Evolutionary conservation across 2,888 invertebrate species (phyloP).

Genomic region (Thysanoteuthis rhombus): DNA sequence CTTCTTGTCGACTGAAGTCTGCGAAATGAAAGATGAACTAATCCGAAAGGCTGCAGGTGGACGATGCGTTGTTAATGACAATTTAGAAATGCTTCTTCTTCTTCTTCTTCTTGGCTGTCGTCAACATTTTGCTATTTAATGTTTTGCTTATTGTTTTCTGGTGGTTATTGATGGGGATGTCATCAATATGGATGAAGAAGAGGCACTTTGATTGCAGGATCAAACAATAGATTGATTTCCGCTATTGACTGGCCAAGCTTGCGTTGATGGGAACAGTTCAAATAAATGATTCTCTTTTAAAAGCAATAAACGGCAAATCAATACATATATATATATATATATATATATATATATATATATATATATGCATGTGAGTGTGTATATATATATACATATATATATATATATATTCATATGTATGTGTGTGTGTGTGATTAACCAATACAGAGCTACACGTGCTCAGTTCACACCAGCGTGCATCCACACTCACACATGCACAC

Average conservation of each 20-base stretch:
- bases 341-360: too few species aligned
- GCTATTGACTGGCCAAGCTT: neutral
- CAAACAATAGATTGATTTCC: neutral
- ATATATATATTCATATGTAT: too few species aligned
- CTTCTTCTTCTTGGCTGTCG: too few species aligned
- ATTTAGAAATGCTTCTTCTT: neutral
- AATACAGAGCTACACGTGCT: too few species aligned
- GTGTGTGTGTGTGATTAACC: too few species aligned
- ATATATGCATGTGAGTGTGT: too few species aligned
- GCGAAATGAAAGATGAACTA: neutral
- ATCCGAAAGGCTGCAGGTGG: neutral
- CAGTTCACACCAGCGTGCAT: too few species aligned
- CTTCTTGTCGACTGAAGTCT: neutral
- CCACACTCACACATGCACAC: too few species aligned
- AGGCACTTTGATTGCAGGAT: neutral
- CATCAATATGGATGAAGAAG: neutral
- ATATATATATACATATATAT: too few species aligned
- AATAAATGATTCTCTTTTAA: neutral
- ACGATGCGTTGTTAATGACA: neutral
- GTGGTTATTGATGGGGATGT: neutral
- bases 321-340: neutral
- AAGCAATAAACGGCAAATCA: neutral
- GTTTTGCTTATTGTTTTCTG: neutral
- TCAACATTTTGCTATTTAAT: neutral
- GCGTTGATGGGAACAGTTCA: neutral